Evolutionary conservation across 1,140 invertebrate species (phyloP).

Genomic region (Diplogasteroides magnus): DNA sequence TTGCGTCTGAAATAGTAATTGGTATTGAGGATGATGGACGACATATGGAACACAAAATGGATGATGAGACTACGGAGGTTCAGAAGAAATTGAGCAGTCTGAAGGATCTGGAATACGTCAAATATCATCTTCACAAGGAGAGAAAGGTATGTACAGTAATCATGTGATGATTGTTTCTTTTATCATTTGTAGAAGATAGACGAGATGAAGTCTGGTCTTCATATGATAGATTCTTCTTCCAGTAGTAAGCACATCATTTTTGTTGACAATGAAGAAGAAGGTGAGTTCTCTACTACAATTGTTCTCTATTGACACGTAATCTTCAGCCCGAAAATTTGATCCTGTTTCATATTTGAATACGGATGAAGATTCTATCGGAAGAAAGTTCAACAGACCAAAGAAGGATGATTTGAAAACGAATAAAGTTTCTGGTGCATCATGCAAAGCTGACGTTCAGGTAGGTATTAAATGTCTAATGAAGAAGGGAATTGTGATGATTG

Average conservation of each 20-base stretch:
- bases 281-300: slow-evolving; percentile 36
- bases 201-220: slow-evolving; percentile 73
- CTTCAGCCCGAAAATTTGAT: slow-evolving; percentile 65
- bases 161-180: not conserved
- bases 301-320: not conserved
- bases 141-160: slow-evolving; percentile 60
- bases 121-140: slow-evolving; percentile 77
- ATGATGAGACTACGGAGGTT: slow-evolving; percentile 65
- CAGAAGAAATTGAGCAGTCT: slow-evolving; percentile 82
- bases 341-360: slow-evolving; percentile 70
- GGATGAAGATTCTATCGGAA: slow-evolving; percentile 67
- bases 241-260: slow-evolving; percentile 76
- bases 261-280: slow-evolving; percentile 67
- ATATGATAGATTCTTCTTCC: slow-evolving; percentile 69
- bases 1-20: slow-evolving; percentile 63
- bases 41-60: slow-evolving; percentile 26
- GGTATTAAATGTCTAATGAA: slow-evolving; percentile 60
- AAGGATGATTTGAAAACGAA: slow-evolving; percentile 63
- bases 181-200: slow-evolving; percentile 68
- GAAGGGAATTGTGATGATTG: slow-evolving; percentile 57
- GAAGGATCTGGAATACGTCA: slow-evolving; percentile 83
- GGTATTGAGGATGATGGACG: slow-evolving; percentile 54
- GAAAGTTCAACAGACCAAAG: slow-evolving; percentile 68
- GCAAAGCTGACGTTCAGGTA: slow-evolving; percentile 40
- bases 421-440: slow-evolving; percentile 49